Evolutionary conservation across 2,113 vertebrate species (phyloP), one percentile per base, ranked within the genome.

Genomic region (Indicator maculatus): DNA sequence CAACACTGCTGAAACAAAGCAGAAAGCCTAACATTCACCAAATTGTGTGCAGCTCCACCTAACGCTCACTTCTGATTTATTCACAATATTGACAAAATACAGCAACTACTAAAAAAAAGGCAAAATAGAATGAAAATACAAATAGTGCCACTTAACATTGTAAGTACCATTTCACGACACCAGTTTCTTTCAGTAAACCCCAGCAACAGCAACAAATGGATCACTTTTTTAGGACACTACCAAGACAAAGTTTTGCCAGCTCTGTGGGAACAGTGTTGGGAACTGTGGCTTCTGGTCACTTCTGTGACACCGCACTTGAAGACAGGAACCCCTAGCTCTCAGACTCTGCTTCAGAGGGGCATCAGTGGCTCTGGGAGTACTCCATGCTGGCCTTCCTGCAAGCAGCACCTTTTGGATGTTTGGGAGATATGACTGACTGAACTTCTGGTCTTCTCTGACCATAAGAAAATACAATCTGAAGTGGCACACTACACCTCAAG

Each of bases 241-340:
- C 4, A 12, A 44, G 61, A 0, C 0, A 0, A 69, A 6, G 33
- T 65, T 78, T 44, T 52, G 41, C 30, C 45, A 83, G 11, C 21
- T 12, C 20, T 15, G 2, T 3, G 6, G 56, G 36, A 92, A 44
- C 18, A 7, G 17, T 19, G 16, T 4, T 18, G 26, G n/a, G 26
- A 86, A 15, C 24, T 33, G 33, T 17, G 38, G 59, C 38, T 83
- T 61, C 36, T 0, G 0, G 12, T 16, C n/a, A 39, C 19, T 53
- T 36, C 39, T 7, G 9, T 36, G 67, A 70, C n/a, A 56, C 8
- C 8, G 44, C 26, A n/a, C n/a, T 31, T 52, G 15, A 17, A 39
- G 26, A 47, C 21, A 38, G 33, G 11, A n/a, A 81, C 4, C 31
- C 6, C 6, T 8, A 81, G 55, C 38, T n/a, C 67, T 71, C 85